A percentile compares a stretch with the other conserved stretches of the same genome.
Conservation (phyloP, 2,888 invertebrate species). For the Ceriagrion tenellum region DNA sequence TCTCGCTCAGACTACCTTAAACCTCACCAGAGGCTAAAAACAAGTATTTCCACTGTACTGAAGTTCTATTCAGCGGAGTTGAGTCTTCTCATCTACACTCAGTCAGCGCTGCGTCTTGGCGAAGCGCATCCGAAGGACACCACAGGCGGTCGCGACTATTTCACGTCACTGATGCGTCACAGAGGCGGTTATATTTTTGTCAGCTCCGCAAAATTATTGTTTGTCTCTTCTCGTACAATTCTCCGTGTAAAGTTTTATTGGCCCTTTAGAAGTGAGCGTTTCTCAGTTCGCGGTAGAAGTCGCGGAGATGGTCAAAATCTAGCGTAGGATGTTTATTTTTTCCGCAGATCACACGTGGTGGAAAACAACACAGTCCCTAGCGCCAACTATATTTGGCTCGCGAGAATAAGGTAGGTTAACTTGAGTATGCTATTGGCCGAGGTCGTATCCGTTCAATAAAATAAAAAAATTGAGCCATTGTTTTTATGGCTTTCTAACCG, state of each 20-base stretch:
- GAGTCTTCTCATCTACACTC: background rate
- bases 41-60: no score
- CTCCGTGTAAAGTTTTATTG: background rate
- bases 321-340: background rate
- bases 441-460: background rate
- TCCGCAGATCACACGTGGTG: background rate
- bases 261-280: background rate
- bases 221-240: background rate
- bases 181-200: background rate
- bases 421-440: background rate
- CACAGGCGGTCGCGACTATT: background rate
- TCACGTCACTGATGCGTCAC: background rate
- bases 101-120: background rate
- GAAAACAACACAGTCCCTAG: background rate
- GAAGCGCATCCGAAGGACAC: background rate
- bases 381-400: background rate
- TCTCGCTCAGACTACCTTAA: no score
- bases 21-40: no score
- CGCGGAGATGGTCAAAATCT: background rate
- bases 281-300: background rate
- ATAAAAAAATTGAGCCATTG: background rate
- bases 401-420: background rate
- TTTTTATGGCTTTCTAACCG: slow-evolving; percentile 12
- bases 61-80: no score
- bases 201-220: background rate